These are phyloP conservation scores for Trimorus sp. DNA, from an alignment of 2,888 invertebrate species.

Conservation along the genomic window DNA sequence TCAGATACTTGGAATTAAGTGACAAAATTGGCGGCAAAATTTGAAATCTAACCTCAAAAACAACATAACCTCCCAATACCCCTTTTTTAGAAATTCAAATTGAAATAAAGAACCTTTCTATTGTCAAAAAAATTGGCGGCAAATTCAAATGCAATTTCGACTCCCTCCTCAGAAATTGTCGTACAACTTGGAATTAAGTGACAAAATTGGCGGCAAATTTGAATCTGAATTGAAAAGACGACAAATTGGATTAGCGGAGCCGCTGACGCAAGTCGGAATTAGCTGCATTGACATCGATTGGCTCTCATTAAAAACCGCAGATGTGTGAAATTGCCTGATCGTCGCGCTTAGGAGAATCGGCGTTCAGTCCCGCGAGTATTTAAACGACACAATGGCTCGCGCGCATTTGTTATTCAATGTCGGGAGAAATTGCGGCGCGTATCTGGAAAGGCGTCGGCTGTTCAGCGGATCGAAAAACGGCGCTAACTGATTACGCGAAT, in stretches of 20 bases:
- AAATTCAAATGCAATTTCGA: constrained; percentile 8
- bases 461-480: constrained; percentile 30
- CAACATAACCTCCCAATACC: no score
- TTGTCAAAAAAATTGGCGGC: constrained; percentile 9
- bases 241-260: background rate
- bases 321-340: constrained; percentile 23
- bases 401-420: constrained; percentile 36
- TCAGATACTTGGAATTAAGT: no score
- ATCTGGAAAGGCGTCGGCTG: constrained; percentile 25
- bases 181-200: no score
- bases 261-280: constrained; percentile 38
- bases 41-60: no score
- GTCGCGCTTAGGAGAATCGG: constrained; percentile 36
- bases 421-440: constrained; percentile 45
- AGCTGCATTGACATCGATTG: constrained; percentile 53
- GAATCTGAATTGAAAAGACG: background rate
- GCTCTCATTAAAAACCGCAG: constrained; percentile 46
- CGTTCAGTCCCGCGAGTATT: constrained; percentile 15
- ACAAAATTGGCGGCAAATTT: constrained; percentile 14
- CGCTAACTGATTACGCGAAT: constrained; percentile 33
- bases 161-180: no score
- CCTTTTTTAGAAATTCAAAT: background rate
- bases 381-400: constrained; percentile 35
- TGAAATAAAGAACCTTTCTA: background rate
- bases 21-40: constrained; percentile 6